These are phyloP conservation scores for Pseudomyrmex cubaensis DNA, from an alignment of 1,140 invertebrate species.

Conservation along the genomic window DNA sequence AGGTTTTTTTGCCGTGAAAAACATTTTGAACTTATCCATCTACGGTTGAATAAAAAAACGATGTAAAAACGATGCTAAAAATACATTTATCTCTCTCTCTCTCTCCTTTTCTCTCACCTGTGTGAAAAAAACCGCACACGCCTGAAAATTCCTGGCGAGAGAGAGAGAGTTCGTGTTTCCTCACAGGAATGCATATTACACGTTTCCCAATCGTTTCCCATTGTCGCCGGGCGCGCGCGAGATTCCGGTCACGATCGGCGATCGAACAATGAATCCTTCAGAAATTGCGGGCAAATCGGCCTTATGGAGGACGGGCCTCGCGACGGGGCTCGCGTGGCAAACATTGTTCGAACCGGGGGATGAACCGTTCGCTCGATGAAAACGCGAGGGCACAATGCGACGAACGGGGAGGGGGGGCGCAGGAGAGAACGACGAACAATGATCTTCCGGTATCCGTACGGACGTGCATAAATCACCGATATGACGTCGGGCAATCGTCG, in stretches of 20 bases:
- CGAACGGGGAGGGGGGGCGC: neutral
- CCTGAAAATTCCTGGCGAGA: conserved; percentile 12
- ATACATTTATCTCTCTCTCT: neutral
- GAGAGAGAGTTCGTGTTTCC: conserved; percentile 1
- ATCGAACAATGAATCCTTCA: conserved; percentile 57
- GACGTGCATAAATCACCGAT: conserved; percentile 62
- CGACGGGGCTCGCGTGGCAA: conserved; percentile 26
- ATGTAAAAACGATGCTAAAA: neutral
- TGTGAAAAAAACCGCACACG: neutral
- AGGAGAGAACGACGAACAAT: conserved; percentile 62
- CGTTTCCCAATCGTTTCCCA: conserved; percentile 56
- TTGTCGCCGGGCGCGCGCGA: conserved; percentile 38
- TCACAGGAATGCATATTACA: conserved; percentile 52
- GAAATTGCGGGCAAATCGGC: conserved; percentile 56
- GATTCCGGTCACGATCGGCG: conserved; percentile 56
- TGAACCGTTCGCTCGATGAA: conserved; percentile 36
- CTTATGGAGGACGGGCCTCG: conserved; percentile 26
- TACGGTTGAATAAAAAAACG: neutral
- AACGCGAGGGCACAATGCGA: conserved; percentile 51
- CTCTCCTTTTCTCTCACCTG: neutral
- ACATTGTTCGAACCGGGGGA: conserved; percentile 43
- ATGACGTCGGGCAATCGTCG: conserved; percentile 61
- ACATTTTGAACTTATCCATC: no score
- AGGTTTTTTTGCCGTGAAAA: no score
- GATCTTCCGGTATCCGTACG: conserved; percentile 63